Base-by-base conservation (phyloP, 30 jellyfish, hydroid and myxozoan genomes). In the Chrysaora quinquecirrha region DNA sequence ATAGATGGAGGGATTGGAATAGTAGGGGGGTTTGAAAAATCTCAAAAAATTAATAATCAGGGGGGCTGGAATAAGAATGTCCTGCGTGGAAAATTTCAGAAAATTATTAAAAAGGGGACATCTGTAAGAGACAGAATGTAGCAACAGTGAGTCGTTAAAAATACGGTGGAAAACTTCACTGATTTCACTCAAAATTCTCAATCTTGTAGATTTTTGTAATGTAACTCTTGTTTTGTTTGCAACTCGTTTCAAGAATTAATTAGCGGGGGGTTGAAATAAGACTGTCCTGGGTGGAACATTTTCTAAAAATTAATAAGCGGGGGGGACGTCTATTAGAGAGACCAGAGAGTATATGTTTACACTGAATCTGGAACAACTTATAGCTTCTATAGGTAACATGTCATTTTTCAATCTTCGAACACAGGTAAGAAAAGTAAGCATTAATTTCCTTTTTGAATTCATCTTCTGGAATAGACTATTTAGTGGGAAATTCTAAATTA, bases 261-360 rank as follows among this genome's bases (percentile, higher is more conserved):
- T 43, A 43, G 58, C 58, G 58, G 58, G 58, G 16, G 58, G 58
- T n/a, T n/a, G n/a, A n/a, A n/a, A n/a, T n/a, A n/a, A n/a, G n/a
- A n/a, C n/a, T n/a, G n/a, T n/a, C n/a, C n/a, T n/a, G n/a, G n/a
- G n/a, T n/a, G n/a, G n/a, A n/a, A n/a, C n/a, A n/a, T n/a, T n/a
- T n/a, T n/a, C n/a, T n/a, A n/a, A n/a, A n/a, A n/a, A n/a, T n/a
- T n/a, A n/a, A n/a, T n/a, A n/a, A n/a, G n/a, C n/a, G n/a, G n/a
- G n/a, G n/a, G n/a, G n/a, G n/a, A n/a, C n/a, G n/a, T n/a, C n/a
- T n/a, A n/a, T n/a, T n/a, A n/a, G n/a, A n/a, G n/a, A n/a, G n/a
- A n/a, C n/a, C n/a, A n/a, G n/a, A n/a, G n/a, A n/a, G n/a, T n/a
- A 43, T 43, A 43, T 43, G 58, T 16, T 9, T 43, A 43, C 9